Evolutionary conservation across 1,140 invertebrate genomes (phyloP).

Genomic region (Papilio machaon): DNA sequence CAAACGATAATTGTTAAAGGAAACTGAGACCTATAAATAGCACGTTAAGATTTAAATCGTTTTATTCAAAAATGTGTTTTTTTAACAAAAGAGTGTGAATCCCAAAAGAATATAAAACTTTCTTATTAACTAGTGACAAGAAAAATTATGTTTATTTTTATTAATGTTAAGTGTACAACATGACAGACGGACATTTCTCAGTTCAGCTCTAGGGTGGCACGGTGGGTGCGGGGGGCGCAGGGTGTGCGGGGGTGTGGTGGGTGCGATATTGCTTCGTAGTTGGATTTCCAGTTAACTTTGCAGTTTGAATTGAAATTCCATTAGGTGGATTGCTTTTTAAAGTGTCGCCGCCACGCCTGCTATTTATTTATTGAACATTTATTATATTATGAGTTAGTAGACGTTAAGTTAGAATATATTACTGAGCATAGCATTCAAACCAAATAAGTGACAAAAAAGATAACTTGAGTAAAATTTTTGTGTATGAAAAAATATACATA

Average conservation of each 20-base stretch:
- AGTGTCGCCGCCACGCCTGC: constrained; percentile 47
- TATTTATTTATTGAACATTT: constrained; percentile 38
- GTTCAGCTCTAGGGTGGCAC: constrained; percentile 26
- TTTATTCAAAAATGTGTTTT: too few relatives aligned
- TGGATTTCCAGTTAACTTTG: constrained; percentile 71
- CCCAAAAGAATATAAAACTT: not conserved
- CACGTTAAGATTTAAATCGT: too few relatives aligned
- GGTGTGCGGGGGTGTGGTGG: constrained; percentile 9
- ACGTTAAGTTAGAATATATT: not conserved
- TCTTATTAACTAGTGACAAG: not conserved
- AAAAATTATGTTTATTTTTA: not conserved
- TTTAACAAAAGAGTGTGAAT: too few relatives aligned
- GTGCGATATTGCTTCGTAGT: constrained; percentile 60
- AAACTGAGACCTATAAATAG: too few relatives aligned
- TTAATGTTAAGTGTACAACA: not conserved
- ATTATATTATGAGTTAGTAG: constrained; percentile 13
- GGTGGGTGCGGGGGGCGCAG: constrained; percentile 26
- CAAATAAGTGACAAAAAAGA: too few relatives aligned
- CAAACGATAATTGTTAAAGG: not conserved
- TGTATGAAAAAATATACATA: too few relatives aligned
- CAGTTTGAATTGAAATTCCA: constrained; percentile 77
- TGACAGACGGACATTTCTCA: constrained; percentile 36
- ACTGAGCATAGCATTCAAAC: too few relatives aligned
- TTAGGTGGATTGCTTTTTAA: constrained; percentile 76
- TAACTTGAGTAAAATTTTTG: too few relatives aligned